These are phyloP conservation scores for Corythornis vintsioides DNA, from an alignment of 2,113 vertebrate genomes.

Conservation along the genomic window DNA sequence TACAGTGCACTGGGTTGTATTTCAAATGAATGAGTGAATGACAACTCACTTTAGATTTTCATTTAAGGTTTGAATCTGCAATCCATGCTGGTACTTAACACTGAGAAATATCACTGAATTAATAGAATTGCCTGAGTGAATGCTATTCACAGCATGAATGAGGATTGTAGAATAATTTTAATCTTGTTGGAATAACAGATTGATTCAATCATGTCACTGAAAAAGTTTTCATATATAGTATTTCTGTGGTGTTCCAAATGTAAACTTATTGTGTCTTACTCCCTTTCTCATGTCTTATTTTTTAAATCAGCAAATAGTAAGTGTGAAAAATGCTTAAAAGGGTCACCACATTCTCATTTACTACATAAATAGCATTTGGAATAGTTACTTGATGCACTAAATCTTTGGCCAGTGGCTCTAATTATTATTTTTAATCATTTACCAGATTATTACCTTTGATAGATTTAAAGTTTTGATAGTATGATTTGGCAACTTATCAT, in stretches of 20 bases:
- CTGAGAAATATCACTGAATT: constrained; percentile 29
- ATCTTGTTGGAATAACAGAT: background rate
- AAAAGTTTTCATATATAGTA: background rate
- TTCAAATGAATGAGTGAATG: background rate
- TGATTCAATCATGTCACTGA: background rate
- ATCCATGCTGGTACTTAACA: background rate
- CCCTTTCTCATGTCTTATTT: background rate
- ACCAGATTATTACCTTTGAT: background rate
- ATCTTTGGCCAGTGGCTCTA: background rate
- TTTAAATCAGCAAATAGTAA: background rate
- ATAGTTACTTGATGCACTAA: background rate
- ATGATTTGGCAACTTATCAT: background rate
- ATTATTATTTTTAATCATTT: constrained; percentile 21
- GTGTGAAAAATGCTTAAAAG: background rate
- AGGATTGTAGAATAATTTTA: constrained; percentile 1
- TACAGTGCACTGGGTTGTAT: background rate
- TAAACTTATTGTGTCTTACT: background rate
- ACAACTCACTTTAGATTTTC: background rate
- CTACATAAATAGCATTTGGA: background rate
- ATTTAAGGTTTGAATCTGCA: background rate
- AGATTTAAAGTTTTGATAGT: constrained; percentile 19
- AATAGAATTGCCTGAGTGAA: constrained; percentile 12
- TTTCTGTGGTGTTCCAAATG: background rate
- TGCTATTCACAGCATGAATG: background rate
- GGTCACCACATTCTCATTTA: background rate